phyloP scores from a whole-genome alignment of 1,140 invertebrate genomes.

The Uloborus diversus region DNA sequence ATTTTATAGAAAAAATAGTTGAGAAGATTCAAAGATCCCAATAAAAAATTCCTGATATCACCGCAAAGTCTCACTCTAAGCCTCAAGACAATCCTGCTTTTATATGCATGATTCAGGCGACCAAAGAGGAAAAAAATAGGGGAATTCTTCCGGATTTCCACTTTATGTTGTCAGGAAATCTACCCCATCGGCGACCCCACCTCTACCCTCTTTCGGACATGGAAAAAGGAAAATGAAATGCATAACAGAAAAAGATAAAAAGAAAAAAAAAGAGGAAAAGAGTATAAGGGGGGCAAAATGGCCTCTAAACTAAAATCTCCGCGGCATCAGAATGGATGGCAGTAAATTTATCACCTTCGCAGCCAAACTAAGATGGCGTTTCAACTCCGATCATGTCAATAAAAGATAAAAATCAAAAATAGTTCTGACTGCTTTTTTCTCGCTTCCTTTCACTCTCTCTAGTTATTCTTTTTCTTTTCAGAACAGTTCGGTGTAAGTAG shows the following conservation, averaged over 20 bases:
- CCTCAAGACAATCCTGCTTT: slow-evolving; percentile 45
- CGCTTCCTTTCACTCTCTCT: slow-evolving; percentile 21
- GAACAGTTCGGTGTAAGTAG: neutral
- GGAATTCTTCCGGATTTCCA: neutral
- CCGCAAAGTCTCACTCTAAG: neutral
- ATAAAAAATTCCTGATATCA: no score
- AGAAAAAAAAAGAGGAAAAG: neutral
- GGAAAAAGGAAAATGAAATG: neutral
- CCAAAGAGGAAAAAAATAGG: slow-evolving; percentile 16
- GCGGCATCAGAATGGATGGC: slow-evolving; percentile 17
- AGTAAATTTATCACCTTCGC: slow-evolving; percentile 37
- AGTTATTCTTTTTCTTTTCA: neutral
- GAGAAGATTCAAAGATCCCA: no score
- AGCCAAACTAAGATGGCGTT: slow-evolving; percentile 22
- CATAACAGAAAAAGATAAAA: neutral
- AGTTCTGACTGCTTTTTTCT: slow-evolving; percentile 1
- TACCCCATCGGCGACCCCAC: neutral
- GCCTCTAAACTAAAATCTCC: neutral
- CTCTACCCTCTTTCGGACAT: neutral
- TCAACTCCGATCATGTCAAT: slow-evolving; percentile 46
- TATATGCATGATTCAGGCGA: slow-evolving; percentile 18
- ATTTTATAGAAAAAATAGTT: no score
- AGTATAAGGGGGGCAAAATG: neutral
- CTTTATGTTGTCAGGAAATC: slow-evolving; percentile 3
- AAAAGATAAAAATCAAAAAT: slow-evolving; percentile 19